These are phyloP conservation scores for Thymelicus acteon DNA, from an alignment of 2,888 invertebrate species.

Conservation along the genomic window DNA sequence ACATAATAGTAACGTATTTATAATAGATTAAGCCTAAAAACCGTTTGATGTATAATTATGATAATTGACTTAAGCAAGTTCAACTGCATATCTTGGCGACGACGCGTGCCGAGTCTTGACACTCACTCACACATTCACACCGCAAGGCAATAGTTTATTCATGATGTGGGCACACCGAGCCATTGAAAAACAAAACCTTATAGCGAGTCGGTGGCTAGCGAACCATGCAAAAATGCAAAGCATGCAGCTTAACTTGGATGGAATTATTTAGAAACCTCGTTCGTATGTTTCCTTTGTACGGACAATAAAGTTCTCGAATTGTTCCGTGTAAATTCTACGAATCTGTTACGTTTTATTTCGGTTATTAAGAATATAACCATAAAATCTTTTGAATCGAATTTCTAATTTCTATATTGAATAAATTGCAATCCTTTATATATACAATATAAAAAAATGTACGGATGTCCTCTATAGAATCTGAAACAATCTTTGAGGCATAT, in stretches of 20 bases:
- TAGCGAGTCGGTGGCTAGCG: neutral
- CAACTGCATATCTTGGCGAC: constrained; percentile 59
- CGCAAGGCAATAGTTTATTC: constrained; percentile 41
- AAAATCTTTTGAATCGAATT: too few species aligned
- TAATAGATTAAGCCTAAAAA: too few species aligned
- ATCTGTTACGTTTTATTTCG: neutral
- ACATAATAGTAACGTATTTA: too few species aligned
- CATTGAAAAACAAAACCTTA: constrained; percentile 30
- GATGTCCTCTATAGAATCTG: too few species aligned
- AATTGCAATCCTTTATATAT: too few species aligned
- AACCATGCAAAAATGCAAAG: constrained; percentile 27
- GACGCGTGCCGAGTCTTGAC: constrained; percentile 52
- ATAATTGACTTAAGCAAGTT: constrained; percentile 56
- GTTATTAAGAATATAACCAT: too few species aligned
- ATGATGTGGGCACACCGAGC: constrained; percentile 22
- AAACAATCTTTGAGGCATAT: too few species aligned
- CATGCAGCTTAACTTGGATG: constrained; percentile 17
- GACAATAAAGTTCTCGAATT: constrained; percentile 1
- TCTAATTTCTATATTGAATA: too few species aligned
- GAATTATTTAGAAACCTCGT: constrained; percentile 22
- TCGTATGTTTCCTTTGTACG: neutral
- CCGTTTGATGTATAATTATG: constrained; percentile 63
- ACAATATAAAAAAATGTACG: too few species aligned
- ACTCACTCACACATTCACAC: constrained; percentile 41
- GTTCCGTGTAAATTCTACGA: neutral